phyloP scores from a whole-genome alignment of 2,888 invertebrate species.

The Ceramica pisi region DNA sequence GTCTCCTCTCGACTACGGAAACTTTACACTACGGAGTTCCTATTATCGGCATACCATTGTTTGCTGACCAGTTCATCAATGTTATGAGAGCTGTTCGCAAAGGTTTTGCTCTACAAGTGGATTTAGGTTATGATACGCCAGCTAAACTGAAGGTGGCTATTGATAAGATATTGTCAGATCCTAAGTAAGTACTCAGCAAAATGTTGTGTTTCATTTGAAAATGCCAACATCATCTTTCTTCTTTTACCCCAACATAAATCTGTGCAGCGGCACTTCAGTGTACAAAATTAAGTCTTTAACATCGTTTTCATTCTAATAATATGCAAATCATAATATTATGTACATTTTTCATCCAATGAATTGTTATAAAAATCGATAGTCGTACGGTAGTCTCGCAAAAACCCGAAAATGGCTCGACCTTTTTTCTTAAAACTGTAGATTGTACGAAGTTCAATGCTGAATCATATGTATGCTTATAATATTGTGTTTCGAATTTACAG shows the following conservation, averaged over 20 bases:
- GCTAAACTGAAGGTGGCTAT: slow-evolving; percentile 73
- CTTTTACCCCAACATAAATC: background rate
- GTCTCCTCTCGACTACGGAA: slow-evolving; percentile 76
- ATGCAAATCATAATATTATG: too few species aligned
- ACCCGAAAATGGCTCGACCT: too few species aligned
- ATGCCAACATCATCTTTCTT: background rate
- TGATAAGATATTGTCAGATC: slow-evolving; percentile 69
- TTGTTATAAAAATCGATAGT: too few species aligned
- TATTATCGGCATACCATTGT: slow-evolving; percentile 78
- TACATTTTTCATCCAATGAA: too few species aligned
- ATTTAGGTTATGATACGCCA: slow-evolving; percentile 68
- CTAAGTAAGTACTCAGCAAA: slow-evolving; percentile 67
- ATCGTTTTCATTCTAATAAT: too few species aligned
- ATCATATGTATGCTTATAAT: background rate
- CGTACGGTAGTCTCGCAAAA: too few species aligned
- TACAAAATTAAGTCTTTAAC: too few species aligned
- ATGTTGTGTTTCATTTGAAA: background rate
- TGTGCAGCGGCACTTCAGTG: too few species aligned
- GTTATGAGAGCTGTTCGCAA: slow-evolving; percentile 71
- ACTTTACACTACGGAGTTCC: slow-evolving; percentile 76
- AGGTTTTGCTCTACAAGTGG: slow-evolving; percentile 74
- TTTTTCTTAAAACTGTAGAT: too few species aligned
- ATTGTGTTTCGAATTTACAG: slow-evolving; percentile 60
- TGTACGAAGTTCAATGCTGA: too few species aligned
- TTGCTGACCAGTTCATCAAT: slow-evolving; percentile 78